phyloP scores from a whole-genome alignment of 2,113 vertebrate species.

The Saimiri boliviensis region DNA sequence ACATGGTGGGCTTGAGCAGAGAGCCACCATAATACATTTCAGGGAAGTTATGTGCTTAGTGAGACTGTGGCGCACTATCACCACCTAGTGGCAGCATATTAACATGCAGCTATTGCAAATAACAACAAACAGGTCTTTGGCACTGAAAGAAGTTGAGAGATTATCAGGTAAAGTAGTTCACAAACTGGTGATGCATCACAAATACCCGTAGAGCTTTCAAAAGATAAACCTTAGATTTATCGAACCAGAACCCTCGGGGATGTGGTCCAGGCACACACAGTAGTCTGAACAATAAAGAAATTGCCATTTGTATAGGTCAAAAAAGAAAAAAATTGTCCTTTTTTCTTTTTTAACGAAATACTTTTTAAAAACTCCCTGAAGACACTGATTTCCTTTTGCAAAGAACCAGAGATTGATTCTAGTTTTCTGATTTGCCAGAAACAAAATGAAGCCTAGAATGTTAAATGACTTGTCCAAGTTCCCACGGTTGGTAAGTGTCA shows the following conservation, averaged over 20 bases:
- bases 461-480: background rate
- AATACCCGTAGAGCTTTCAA: background rate
- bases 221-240: background rate
- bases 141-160: background rate
- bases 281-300: background rate
- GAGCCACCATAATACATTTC: background rate
- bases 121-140: background rate
- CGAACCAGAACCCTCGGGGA: background rate
- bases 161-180: background rate
- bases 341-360: background rate
- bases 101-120: background rate
- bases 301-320: background rate
- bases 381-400: background rate
- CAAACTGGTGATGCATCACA: background rate
- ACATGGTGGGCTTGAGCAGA: background rate
- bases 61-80: background rate
- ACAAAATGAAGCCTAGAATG: background rate
- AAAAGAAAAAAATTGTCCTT: background rate
- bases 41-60: rapidly evolving
- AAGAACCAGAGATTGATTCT: background rate
- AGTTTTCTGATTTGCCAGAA: background rate
- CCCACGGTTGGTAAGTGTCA: background rate
- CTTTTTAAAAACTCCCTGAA: background rate
- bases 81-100: slow-evolving; percentile 53
- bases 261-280: background rate